Percentiles rank a stretch among this genome's conserved stretches.
Conservation (phyloP, 2,113 vertebrate genomes). For the Pampusana beccarii region DNA sequence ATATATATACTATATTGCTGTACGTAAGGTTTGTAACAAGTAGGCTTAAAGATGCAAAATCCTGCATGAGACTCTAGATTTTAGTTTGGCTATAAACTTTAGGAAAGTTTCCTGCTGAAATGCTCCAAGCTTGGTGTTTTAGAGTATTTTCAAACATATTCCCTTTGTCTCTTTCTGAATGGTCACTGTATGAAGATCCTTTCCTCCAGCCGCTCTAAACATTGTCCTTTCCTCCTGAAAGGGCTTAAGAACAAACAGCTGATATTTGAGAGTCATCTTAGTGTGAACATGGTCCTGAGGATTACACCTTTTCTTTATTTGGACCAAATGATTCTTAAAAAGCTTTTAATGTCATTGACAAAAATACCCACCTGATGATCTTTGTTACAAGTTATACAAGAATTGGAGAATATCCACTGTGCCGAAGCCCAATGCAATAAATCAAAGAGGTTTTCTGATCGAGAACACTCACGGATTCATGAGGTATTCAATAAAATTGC, state of each 20-base stretch:
- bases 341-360: background rate
- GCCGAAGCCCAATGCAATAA: background rate
- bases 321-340: slow-evolving; percentile 9
- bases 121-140: background rate
- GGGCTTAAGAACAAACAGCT: background rate
- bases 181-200: background rate
- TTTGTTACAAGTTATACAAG: background rate
- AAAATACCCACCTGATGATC: background rate
- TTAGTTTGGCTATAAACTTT: background rate
- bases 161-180: background rate
- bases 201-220: background rate
- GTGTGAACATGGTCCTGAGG: background rate
- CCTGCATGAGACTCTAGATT: background rate
- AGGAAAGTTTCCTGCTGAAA: background rate
- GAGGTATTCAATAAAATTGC: background rate
- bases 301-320: slow-evolving; percentile 18
- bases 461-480: background rate
- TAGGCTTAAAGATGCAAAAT: background rate
- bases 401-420: background rate
- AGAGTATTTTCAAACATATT: background rate
- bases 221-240: background rate
- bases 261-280: background rate
- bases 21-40: background rate
- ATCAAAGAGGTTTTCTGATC: background rate
- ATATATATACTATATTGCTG: background rate